phyloP scores from a whole-genome alignment of 1,140 invertebrate genomes.

The Coelopa frigida region DNA sequence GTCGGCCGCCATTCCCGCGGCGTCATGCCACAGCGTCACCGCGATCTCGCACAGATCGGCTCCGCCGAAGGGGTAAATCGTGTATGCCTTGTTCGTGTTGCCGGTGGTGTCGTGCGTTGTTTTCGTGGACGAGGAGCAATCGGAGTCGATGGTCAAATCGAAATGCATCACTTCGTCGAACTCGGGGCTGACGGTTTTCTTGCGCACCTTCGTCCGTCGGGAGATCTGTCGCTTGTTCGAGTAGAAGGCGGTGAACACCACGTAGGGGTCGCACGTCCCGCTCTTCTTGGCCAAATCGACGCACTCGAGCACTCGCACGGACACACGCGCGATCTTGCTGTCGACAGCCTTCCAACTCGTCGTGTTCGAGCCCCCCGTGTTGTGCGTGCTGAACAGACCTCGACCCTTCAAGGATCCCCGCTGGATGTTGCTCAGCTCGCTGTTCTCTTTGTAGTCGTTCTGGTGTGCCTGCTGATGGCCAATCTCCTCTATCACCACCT shows the following conservation, averaged over 20 bases:
- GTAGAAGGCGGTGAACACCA: slow-evolving; percentile 70
- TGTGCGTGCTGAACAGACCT: slow-evolving; percentile 11
- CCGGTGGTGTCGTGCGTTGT: slow-evolving; percentile 17
- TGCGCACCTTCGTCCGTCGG: slow-evolving; percentile 78
- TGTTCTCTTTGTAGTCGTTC: slow-evolving; percentile 43
- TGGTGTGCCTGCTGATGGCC: slow-evolving; percentile 23
- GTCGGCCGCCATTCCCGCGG: slow-evolving; percentile 62
- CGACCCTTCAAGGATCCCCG: slow-evolving; percentile 12
- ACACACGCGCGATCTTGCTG: slow-evolving; percentile 34
- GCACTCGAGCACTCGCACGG: slow-evolving; percentile 68
- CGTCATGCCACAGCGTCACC: slow-evolving; percentile 79
- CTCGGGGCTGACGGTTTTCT: slow-evolving; percentile 81
- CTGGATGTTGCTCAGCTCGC: slow-evolving; percentile 38
- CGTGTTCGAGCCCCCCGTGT: slow-evolving; percentile 18
- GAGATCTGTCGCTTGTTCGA: slow-evolving; percentile 71
- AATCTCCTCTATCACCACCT: slow-evolving; percentile 11
- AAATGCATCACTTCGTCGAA: slow-evolving; percentile 85
- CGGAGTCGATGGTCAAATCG: slow-evolving; percentile 62
- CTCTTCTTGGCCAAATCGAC: slow-evolving; percentile 82
- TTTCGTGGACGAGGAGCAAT: slow-evolving; percentile 19
- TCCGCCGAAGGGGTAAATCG: slow-evolving; percentile 49
- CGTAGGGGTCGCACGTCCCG: slow-evolving; percentile 85
- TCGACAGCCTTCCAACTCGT: slow-evolving; percentile 25
- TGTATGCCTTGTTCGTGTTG: slow-evolving; percentile 46
- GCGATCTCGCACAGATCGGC: slow-evolving; percentile 64